These are phyloP conservation scores for Helostoma temminkii DNA, from an alignment of 2,797 vertebrate genomes.

Conservation along the genomic window DNA sequence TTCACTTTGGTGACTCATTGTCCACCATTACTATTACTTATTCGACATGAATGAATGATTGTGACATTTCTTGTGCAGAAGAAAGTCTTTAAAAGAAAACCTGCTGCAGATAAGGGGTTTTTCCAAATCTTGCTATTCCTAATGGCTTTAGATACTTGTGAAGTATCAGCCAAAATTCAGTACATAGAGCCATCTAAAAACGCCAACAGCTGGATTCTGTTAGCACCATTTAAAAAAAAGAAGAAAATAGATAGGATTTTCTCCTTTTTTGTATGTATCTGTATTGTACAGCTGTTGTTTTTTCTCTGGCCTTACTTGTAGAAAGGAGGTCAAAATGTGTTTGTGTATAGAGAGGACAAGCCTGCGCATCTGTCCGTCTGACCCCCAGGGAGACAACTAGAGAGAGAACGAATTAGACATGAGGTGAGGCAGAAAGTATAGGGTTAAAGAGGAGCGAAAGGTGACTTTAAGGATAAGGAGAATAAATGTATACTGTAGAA, in stretches of 20 bases:
- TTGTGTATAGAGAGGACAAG: constrained; percentile 19
- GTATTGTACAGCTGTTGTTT: constrained; percentile 57
- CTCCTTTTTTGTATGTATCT: constrained; percentile 10
- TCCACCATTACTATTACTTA: not conserved
- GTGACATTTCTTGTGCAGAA: not conserved
- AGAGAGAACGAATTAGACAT: constrained; percentile 41
- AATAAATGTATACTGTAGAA: constrained; percentile 36
- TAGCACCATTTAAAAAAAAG: too few species aligned
- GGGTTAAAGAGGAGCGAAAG: constrained; percentile 61
- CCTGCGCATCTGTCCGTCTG: constrained; percentile 68
- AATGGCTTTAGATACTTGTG: not conserved
- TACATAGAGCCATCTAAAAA: not conserved
- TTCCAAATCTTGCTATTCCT: not conserved
- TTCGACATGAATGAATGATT: not conserved
- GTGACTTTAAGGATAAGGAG: constrained; percentile 9
- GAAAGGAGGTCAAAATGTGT: constrained; percentile 64
- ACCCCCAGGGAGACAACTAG: constrained; percentile 52
- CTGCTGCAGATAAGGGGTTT: not conserved
- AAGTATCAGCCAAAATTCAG: not conserved
- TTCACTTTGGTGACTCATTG: not conserved
- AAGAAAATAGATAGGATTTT: not conserved
- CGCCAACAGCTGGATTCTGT: not conserved
- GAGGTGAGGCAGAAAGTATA: constrained; percentile 48
- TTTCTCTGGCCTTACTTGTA: constrained; percentile 49
- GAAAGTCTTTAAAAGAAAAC: not conserved